A percentile compares a stretch with the other conserved stretches of the same genome.
Evolutionary conservation across 2,113 vertebrate species (phyloP).

Genomic region (Leptodactylus fuscus): DNA sequence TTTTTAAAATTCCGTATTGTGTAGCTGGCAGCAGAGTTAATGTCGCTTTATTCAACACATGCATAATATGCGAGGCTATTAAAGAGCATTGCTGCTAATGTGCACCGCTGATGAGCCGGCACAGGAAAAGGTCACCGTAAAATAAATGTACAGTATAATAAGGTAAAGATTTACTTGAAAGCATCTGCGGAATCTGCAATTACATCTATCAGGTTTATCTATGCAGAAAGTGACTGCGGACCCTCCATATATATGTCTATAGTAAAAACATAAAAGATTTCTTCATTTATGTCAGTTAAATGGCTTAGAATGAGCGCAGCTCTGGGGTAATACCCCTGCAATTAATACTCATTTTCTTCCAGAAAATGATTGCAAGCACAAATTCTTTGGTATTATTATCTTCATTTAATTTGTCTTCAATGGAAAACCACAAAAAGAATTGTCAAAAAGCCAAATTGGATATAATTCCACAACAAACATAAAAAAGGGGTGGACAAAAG

Average conservation of each 20-base stretch:
- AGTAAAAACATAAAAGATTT: not conserved
- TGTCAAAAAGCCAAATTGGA: too few relatives aligned
- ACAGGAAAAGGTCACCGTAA: slow-evolving; percentile 45
- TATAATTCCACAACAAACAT: too few relatives aligned
- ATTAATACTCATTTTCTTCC: too few relatives aligned
- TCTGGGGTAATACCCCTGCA: too few relatives aligned
- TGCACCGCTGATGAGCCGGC: slow-evolving; percentile 51
- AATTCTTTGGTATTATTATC: too few relatives aligned
- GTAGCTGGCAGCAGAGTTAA: not conserved
- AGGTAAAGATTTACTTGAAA: slow-evolving; percentile 41
- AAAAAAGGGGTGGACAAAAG: too few relatives aligned
- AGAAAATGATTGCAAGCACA: too few relatives aligned
- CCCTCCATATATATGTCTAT: not conserved
- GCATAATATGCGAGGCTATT: slow-evolving; percentile 40
- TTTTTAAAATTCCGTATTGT: slow-evolving; percentile 24
- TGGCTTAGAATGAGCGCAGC: not conserved
- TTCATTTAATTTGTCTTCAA: too few relatives aligned
- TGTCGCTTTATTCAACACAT: slow-evolving; percentile 48
- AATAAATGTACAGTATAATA: slow-evolving; percentile 48
- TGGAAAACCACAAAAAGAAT: too few relatives aligned
- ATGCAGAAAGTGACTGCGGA: not conserved
- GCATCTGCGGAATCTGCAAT: slow-evolving; percentile 19
- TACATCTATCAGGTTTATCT: slow-evolving; percentile 35
- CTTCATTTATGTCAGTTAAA: not conserved
- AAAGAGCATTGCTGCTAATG: slow-evolving; percentile 35